Evolutionary conservation across 1,140 invertebrate genomes (phyloP), one percentile per base, ranked within the genome.

Genomic region (Drosophila aff.): DNA sequence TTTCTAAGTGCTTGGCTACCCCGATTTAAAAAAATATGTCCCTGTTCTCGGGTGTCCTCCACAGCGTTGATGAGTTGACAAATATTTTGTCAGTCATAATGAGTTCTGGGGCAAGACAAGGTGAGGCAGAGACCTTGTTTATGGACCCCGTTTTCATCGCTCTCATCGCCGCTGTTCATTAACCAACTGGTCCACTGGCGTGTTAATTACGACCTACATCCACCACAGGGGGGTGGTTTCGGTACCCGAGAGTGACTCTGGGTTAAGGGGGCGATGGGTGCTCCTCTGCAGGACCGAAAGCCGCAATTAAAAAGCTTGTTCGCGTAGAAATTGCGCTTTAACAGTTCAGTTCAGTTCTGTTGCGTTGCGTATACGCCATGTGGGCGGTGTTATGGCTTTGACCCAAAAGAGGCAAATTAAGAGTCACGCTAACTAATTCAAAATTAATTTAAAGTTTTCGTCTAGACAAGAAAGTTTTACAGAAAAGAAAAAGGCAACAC

Each of bases 81-180:
- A 90, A 91, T 86, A 90, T 90, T 90, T 91, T 91, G 86, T 75
- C 84, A 81, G 81, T 55, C 81, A 90, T 89, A 89, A 90, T 90
- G 84, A 89, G 84, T 81, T 79, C 58, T 44, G 43, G 44, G 64
- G 71, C 71, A 43, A 62, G 68, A 73, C 67, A 74, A 73, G 68
- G 71, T 74, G 68, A 40, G 28, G 67, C 33, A 38, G 49, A 38
- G 67, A 67, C 59, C 59, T 72, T 65, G 76, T 79, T 79, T 73
- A 79, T 79, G 76, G 53, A 50, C 43, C 60, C 49, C 49, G 66
- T 55, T 65, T 18, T 41, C 57, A 52, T 31, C 62, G 66, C 67
- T 64, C 33, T 33, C 43, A 50, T 28, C 50, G 75, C 76, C 50
- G 69, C 61, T 67, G 78, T 71, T 86, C 69, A 89, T 83, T 75